Percentiles rank a stretch among this genome's conserved stretches.
Evolutionary conservation across 2,888 invertebrate species (phyloP).

Genomic region (Hanleya hanleyi): DNA sequence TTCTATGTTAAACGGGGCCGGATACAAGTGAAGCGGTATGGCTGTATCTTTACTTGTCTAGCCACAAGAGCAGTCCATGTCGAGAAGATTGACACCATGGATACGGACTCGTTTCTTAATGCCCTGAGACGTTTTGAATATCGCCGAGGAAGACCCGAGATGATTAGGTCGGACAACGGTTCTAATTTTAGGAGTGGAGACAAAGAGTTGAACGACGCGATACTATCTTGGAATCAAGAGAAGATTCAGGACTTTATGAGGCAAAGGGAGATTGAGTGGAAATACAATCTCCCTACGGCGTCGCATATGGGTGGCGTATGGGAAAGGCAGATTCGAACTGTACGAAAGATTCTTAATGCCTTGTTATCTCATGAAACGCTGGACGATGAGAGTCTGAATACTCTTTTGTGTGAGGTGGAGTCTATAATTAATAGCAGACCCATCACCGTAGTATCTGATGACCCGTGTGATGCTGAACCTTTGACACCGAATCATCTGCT

Average conservation of each 20-base stretch:
- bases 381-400: background rate
- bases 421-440: background rate
- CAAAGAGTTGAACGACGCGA: slow-evolving; percentile 13
- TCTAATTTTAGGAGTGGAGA: slow-evolving; percentile 36
- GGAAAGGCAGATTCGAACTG: background rate
- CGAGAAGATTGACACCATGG: no score
- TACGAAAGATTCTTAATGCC: background rate
- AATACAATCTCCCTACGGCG: background rate
- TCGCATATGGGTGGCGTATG: background rate
- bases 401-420: slow-evolving; percentile 3
- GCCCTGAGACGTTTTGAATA: background rate
- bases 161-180: slow-evolving; percentile 36
- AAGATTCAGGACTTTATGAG: background rate
- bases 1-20: no score
- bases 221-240: background rate
- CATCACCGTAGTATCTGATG: background rate
- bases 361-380: background rate
- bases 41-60: no score
- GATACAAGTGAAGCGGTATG: no score
- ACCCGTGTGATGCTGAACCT: slow-evolving; percentile 33
- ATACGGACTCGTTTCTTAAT: slow-evolving; percentile 29
- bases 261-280: background rate
- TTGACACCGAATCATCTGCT: slow-evolving; percentile 46
- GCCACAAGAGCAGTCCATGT: no score
- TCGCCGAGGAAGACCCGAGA: slow-evolving; percentile 25